These are phyloP conservation scores for Panthera leo DNA, from an alignment of 2,113 vertebrate genomes.

Conservation along the genomic window DNA sequence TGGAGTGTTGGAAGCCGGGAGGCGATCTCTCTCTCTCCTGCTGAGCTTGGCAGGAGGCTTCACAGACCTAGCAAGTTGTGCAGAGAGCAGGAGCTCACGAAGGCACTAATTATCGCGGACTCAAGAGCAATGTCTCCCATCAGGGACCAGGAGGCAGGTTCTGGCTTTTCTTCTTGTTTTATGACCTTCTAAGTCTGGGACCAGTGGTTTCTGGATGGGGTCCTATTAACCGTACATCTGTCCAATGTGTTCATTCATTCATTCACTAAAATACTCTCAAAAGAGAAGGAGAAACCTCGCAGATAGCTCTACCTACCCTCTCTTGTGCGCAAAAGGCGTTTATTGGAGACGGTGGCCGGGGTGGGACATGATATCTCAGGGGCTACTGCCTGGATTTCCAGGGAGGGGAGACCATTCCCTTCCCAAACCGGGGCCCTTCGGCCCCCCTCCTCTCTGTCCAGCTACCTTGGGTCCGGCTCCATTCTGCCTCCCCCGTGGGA, in stretches of 20 bases:
- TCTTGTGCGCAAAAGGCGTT: rapidly evolving
- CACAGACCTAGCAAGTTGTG: neutral
- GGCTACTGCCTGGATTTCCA: rapidly evolving
- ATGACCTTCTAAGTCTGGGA: neutral
- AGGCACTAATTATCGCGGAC: neutral
- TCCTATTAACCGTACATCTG: neutral
- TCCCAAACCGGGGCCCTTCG: neutral
- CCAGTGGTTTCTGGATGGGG: neutral
- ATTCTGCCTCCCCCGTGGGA: neutral
- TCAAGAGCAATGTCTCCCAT: neutral
- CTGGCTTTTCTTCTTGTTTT: neutral
- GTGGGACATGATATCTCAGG: rapidly evolving
- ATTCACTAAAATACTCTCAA: neutral
- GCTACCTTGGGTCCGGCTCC: neutral
- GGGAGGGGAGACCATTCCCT: neutral
- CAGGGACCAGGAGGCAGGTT: neutral
- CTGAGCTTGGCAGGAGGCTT: neutral
- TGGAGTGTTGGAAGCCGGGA: neutral
- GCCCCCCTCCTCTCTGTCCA: neutral
- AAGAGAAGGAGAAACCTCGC: neutral
- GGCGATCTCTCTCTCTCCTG: neutral
- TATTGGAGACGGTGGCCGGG: rapidly evolving
- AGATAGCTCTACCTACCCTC: neutral
- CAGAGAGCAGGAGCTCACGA: neutral
- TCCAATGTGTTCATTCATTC: neutral